These are phyloP conservation scores for Eupithecia abbreviata DNA, from an alignment of 2,888 invertebrate species.

Conservation along the genomic window DNA sequence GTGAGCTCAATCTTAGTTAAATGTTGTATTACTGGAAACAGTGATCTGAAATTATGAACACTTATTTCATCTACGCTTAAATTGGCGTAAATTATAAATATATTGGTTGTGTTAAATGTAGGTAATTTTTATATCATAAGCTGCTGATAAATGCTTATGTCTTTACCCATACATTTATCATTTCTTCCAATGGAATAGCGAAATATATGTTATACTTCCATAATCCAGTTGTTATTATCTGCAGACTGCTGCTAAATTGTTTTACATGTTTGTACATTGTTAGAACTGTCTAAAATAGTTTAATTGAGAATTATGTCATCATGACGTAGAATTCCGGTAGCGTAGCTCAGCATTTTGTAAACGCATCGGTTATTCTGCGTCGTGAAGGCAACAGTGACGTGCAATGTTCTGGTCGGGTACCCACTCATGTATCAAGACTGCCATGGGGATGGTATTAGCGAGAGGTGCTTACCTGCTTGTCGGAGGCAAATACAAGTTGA, in stretches of 20 bases:
- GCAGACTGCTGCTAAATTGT: slow-evolving; percentile 30
- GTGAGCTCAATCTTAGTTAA: slow-evolving; percentile 30
- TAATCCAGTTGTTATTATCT: slow-evolving; percentile 31
- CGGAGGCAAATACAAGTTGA: slow-evolving; percentile 15
- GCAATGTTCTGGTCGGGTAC: slow-evolving; percentile 39
- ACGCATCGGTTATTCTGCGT: slow-evolving; percentile 24
- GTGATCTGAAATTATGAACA: slow-evolving; percentile 23
- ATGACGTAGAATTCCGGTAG: slow-evolving; percentile 22
- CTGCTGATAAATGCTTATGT: slow-evolving; percentile 25
- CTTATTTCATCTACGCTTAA: slow-evolving; percentile 21
- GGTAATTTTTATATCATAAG: slow-evolving; percentile 25
- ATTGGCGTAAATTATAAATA: slow-evolving; percentile 21
- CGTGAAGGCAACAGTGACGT: slow-evolving; percentile 21
- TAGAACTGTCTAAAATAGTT: slow-evolving; percentile 33
- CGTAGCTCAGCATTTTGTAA: slow-evolving; percentile 23
- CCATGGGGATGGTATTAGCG: slow-evolving; percentile 32
- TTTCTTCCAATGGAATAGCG: slow-evolving; percentile 31
- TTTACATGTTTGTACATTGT: slow-evolving; percentile 37
- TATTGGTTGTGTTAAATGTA: slow-evolving; percentile 34
- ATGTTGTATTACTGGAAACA: slow-evolving; percentile 18
- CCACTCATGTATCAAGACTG: slow-evolving; percentile 40
- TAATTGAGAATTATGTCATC: slow-evolving; percentile 24
- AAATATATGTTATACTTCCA: slow-evolving; percentile 26
- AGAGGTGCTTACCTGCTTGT: slow-evolving; percentile 27
- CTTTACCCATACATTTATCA: slow-evolving; percentile 31